Evolutionary conservation across 2,113 vertebrate genomes (phyloP), one percentile per base, ranked within the genome.

Genomic region (Oncorhynchus clarkii): DNA sequence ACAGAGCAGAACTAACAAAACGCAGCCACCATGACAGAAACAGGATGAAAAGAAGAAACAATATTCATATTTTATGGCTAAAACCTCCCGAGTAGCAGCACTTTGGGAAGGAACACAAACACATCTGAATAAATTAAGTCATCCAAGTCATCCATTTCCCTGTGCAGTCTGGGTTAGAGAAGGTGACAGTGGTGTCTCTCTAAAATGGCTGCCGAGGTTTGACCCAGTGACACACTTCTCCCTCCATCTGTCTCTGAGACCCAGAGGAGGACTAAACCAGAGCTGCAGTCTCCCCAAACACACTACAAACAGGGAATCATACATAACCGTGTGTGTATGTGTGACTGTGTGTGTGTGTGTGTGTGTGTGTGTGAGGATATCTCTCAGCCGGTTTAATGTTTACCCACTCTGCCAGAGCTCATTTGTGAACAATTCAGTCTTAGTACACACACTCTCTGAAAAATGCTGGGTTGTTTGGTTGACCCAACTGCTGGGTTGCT

Each of bases 171-270:
- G 73, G 79, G 74, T 87, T 80, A 31, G 49, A 82, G 62, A 72
- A 79, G 83, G 84, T 78, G 79, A 78, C 74, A 67, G 72, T 67
- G 67, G 49, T 64, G 77, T 69, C 16, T 5, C 57, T 34, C 45
- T 31, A 85, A 86, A 74, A 82, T 88, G 87, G 84, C 82, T 0
- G 66, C 66, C 48, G 65, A 54, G 66, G 59, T 85, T 84, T 91
- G 91, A 89, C 90, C 89, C 86, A 90, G 78, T 92, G 91, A 92
- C 89, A 91, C 90, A 90, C 82, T 91, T 93, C 82, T 80, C 75
- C 70, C 78, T 76, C 89, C 89, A 91, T 92, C 90, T 90, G 89
- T 84, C 80, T 82, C 68, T 14, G 71, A 78, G 69, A 75, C 82
- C 81, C 79, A 74, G 68, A 86, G 77, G 81, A 85, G 72, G 71